Base-by-base conservation (phyloP, 2,797 vertebrate species). In the Florisuga fusca region DNA sequence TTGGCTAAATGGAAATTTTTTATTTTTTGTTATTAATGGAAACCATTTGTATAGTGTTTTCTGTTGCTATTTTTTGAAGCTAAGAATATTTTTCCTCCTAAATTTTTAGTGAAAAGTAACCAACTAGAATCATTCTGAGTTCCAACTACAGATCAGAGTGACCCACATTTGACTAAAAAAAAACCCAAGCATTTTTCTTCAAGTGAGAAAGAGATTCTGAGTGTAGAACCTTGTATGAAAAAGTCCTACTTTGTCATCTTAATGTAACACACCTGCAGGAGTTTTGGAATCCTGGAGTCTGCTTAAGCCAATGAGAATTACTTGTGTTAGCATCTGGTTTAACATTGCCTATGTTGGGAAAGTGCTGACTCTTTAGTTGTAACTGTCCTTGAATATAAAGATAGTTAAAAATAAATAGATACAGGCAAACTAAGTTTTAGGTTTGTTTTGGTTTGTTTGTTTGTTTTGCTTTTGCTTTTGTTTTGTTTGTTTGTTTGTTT, bases 1-100 rank as follows among this genome's bases (percentile, higher is more conserved):
- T 3, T 79, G n/a, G 4, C 2, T 15, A 84, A 84, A 59, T 36
- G 1, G 7, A 0, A 71, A 63, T 85, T 66, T 38, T 0, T n/a
- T 71, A 25, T n/a, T 2, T 33, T 2, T 5, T 71, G 77, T 78
- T 71, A 21, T 31, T 53, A 4, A 55, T 0, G 0, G 8, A 76
- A 82, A 69, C 2, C 1, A 53, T 15, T 73, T 50, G 6, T 10
- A 54, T 41, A 74, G 21, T 5, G 0, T 19, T 61, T 51, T 34
- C 20, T 5, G 5, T 51, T 43, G 2, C 13, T 41, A 41, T 34
- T 38, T 81, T 59, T 87, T 83, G 22, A 27, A 91, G 9, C 13
- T 43, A 78, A 75, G 4, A 87, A 75, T 19, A 18, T 29, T n/a
- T 8, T 3, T 38, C 5, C n/a, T 73, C 53, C 15, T 45, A 46